Percentiles rank a stretch among this genome's conserved stretches.
Evolutionary conservation across 1,140 invertebrate species (phyloP).

Genomic region (Apis laboriosa): DNA sequence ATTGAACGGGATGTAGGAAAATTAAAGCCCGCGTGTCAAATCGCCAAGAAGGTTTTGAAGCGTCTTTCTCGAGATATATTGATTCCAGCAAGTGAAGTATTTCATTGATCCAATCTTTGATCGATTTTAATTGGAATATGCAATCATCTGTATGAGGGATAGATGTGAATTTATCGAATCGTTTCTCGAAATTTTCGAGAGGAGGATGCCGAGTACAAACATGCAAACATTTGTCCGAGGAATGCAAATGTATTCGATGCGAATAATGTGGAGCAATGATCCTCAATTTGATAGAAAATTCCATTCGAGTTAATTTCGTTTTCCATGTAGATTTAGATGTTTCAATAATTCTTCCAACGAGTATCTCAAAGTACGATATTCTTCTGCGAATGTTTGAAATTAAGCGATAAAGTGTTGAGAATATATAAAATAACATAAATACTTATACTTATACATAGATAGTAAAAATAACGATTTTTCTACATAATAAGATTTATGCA

Average conservation of each 20-base stretch:
- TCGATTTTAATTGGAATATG: too few relatives aligned
- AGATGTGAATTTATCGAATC: too few relatives aligned
- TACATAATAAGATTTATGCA: background rate
- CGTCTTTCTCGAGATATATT: background rate
- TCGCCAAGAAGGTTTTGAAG: background rate
- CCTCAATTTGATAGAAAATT: conserved; percentile 52
- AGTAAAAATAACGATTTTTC: too few relatives aligned
- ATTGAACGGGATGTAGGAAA: background rate
- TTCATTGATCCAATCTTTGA: too few relatives aligned
- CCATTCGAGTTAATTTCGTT: conserved; percentile 40
- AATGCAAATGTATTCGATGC: conserved; percentile 56
- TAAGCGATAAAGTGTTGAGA: too few relatives aligned
- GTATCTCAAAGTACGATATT: background rate
- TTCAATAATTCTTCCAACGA: background rate
- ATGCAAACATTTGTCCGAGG: conserved; percentile 48
- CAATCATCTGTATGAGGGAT: too few relatives aligned
- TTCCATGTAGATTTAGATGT: background rate
- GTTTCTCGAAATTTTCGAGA: background rate
- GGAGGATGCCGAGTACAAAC: conserved; percentile 38
- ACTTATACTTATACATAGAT: too few relatives aligned
- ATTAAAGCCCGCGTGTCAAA: background rate
- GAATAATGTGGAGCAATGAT: conserved; percentile 58
- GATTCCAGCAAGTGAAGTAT: background rate
- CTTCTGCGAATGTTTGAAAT: too few relatives aligned
- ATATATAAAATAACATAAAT: too few relatives aligned